These are phyloP conservation scores for Nemopilema nomurai DNA, from an alignment of 30 jellyfish, hydroid and myxozoan species.

Conservation along the genomic window DNA sequence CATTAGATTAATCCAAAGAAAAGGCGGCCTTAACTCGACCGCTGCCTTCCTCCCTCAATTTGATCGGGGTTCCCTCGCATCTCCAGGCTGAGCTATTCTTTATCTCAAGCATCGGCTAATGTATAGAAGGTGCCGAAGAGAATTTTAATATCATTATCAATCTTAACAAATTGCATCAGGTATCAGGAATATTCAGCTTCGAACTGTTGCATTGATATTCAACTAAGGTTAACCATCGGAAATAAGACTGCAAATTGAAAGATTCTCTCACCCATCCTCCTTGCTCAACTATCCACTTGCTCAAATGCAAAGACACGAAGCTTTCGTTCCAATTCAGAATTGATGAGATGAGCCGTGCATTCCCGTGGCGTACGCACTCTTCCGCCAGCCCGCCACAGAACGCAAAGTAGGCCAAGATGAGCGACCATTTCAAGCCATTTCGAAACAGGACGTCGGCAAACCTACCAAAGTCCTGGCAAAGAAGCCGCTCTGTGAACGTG, in stretches of 20 bases:
- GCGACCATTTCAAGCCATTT: constrained; percentile 66
- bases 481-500: constrained; percentile 53
- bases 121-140: neutral
- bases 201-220: no score
- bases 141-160: no score
- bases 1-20: no score
- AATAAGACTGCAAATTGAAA: no score
- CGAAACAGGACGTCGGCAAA: constrained; percentile 62
- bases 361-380: constrained; percentile 70
- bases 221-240: no score
- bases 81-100: no score
- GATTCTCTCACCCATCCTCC: constrained; percentile 67
- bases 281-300: constrained; percentile 53
- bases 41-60: no score
- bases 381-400: constrained; percentile 72
- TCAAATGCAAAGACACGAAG: constrained; percentile 24
- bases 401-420: constrained; percentile 59
- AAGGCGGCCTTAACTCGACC: no score
- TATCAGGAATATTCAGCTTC: no score
- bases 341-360: constrained; percentile 32
- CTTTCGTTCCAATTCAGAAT: constrained; percentile 65
- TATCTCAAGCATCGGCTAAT: no score
- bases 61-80: no score
- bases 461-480: constrained; percentile 64
- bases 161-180: no score